Percentiles rank a stretch among this genome's conserved stretches.
Conservation (phyloP, 2,113 vertebrate genomes). For the Pangasianodon gigas region DNA sequence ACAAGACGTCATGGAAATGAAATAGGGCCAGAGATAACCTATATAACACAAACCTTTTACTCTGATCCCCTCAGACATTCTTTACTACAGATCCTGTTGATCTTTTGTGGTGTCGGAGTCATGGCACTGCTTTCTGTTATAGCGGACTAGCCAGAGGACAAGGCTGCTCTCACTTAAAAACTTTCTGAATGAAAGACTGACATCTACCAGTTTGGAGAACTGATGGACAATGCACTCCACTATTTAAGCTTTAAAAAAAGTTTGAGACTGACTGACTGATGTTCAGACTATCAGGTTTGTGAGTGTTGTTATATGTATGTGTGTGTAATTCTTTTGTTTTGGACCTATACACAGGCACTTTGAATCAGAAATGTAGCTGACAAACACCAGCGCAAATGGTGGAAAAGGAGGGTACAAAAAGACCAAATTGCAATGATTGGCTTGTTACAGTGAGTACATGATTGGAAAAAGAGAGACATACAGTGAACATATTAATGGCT, state of each 20-base stretch:
- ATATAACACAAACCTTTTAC: neutral
- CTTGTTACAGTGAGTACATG: neutral
- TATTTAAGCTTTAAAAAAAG: constrained; percentile 43
- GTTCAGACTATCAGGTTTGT: constrained; percentile 32
- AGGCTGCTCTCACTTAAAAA: constrained; percentile 20
- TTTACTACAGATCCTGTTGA: constrained; percentile 85
- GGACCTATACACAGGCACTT: constrained; percentile 12
- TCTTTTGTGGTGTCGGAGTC: constrained; percentile 84
- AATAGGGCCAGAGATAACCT: neutral
- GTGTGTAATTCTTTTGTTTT: neutral
- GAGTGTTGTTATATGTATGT: neutral
- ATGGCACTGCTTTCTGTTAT: constrained; percentile 86
- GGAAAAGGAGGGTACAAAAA: neutral
- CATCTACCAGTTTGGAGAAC: constrained; percentile 3
- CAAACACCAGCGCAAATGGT: neutral
- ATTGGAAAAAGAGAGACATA: neutral
- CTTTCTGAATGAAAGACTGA: constrained; percentile 13
- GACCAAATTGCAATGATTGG: neutral
- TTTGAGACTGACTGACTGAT: constrained; percentile 26
- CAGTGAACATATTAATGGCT: neutral
- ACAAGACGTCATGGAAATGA: neutral
- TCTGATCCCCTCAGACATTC: constrained; percentile 77
- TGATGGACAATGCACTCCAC: constrained; percentile 19
- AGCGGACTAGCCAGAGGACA: constrained; percentile 70
- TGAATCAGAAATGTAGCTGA: neutral